Evolutionary conservation across 2,888 invertebrate species (phyloP).

Genomic region (Diabrotica balteata): DNA sequence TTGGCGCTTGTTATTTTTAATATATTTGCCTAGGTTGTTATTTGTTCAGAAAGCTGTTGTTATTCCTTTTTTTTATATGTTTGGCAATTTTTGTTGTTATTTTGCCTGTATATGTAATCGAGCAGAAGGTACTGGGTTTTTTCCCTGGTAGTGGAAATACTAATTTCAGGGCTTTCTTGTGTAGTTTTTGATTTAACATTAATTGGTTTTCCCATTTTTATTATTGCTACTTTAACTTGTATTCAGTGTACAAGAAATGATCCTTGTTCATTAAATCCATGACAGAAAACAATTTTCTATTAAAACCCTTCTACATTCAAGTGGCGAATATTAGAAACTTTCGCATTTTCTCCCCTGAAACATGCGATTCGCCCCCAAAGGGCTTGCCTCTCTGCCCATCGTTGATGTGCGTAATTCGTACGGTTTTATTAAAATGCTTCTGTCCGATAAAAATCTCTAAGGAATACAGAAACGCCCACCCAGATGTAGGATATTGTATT

Average conservation of each 20-base stretch:
- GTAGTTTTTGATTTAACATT: too few species aligned
- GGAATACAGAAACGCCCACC: slow-evolving; percentile 30
- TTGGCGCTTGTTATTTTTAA: too few species aligned
- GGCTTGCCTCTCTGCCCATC: slow-evolving; percentile 18
- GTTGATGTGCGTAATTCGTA: slow-evolving; percentile 42
- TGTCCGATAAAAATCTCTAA: slow-evolving; percentile 39
- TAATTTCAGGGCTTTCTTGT: too few species aligned
- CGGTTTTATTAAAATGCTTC: slow-evolving; percentile 45
- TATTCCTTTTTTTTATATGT: too few species aligned
- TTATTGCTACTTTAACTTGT: neutral
- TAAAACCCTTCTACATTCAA: slow-evolving; percentile 38
- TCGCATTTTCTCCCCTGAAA: slow-evolving; percentile 37
- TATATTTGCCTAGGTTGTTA: too few species aligned
- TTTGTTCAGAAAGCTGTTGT: too few species aligned
- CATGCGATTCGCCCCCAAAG: slow-evolving; percentile 34
- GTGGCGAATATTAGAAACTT: slow-evolving; percentile 40
- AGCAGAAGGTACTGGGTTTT: too few species aligned
- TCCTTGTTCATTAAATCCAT: neutral
- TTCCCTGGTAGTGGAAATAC: too few species aligned
- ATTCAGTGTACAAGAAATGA: neutral
- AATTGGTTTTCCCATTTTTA: too few species aligned
- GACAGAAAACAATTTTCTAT: slow-evolving; percentile 34
- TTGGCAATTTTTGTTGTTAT: too few species aligned
- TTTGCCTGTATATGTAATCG: too few species aligned
- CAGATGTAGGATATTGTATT: slow-evolving; percentile 4